Evolutionary conservation across 2,797 vertebrate species (phyloP).

Genomic region (Peromyscus attwateri): DNA sequence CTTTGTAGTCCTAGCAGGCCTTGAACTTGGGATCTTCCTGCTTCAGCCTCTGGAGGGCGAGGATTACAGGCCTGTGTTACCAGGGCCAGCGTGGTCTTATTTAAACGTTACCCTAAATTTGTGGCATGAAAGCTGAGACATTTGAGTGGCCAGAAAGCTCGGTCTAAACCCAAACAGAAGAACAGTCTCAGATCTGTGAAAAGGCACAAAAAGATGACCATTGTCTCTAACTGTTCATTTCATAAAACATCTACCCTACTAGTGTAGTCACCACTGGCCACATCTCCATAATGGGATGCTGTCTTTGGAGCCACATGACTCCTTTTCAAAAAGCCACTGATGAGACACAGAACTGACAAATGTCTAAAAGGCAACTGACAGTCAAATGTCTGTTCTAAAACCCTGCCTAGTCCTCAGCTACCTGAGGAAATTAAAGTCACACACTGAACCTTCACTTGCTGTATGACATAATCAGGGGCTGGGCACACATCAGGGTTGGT

Average conservation of each 20-base stretch:
- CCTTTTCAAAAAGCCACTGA: not conserved
- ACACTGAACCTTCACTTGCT: not conserved
- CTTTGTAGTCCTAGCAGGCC: not conserved
- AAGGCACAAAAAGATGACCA: not conserved
- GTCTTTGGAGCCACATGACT: constrained; percentile 17
- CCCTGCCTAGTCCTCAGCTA: constrained; percentile 43
- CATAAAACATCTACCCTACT: not conserved
- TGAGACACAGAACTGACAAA: not conserved
- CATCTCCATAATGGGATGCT: not conserved
- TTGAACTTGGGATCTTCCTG: not conserved
- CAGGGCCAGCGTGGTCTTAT: not conserved
- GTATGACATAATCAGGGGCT: not conserved
- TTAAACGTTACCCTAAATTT: not conserved
- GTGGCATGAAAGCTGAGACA: not conserved
- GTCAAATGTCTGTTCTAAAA: constrained; percentile 39
- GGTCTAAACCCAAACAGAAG: not conserved
- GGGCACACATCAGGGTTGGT: constrained; percentile 50
- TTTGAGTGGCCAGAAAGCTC: not conserved
- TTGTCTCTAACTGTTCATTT: not conserved
- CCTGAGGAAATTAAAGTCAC: constrained; percentile 74
- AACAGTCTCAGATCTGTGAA: not conserved
- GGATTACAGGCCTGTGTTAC: not conserved
- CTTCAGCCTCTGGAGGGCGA: not conserved
- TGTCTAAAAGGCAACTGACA: not conserved
- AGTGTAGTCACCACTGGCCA: not conserved